These are phyloP conservation scores for Brachionus angularis DNA, from an alignment of 1,140 invertebrate species.

Conservation along the genomic window DNA sequence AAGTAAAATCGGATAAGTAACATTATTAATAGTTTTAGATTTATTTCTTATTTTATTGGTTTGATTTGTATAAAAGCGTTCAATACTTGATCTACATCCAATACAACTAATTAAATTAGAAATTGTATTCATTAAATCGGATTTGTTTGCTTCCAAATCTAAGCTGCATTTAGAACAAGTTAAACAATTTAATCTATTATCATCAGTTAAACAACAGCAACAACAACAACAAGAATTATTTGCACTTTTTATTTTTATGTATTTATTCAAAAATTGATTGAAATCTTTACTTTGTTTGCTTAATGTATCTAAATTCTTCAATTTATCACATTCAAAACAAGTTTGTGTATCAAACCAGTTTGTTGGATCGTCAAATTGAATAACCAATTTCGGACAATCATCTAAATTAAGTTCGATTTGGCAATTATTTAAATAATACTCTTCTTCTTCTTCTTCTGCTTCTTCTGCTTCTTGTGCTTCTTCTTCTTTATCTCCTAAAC, in stretches of 20 bases:
- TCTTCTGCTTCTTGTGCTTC: constrained; percentile 11
- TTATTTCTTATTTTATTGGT: constrained; percentile 3
- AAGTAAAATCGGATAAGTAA: constrained; percentile 36
- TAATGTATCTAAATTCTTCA: background rate
- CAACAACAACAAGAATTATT: no score
- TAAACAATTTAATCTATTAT: no score
- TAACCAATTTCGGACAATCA: background rate
- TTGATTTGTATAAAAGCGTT: constrained; percentile 22
- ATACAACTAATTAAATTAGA: background rate
- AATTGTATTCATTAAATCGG: background rate
- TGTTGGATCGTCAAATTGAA: constrained; percentile 23
- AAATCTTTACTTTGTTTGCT: background rate
- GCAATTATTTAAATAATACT: background rate
- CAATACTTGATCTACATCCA: constrained; percentile 15
- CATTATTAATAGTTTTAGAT: constrained; percentile 8
- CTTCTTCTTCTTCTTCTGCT: background rate
- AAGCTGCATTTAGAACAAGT: no score
- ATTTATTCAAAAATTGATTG: constrained; percentile 14
- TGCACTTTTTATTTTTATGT: background rate
- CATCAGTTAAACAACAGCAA: no score
- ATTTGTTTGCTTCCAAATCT: background rate
- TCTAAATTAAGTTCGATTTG: background rate
- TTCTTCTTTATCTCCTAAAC: constrained; percentile 27
- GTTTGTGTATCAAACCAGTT: constrained; percentile 5
- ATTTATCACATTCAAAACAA: no score